phyloP scores from a whole-genome alignment of 2,888 invertebrate species.

The Latheticus oryzae region DNA sequence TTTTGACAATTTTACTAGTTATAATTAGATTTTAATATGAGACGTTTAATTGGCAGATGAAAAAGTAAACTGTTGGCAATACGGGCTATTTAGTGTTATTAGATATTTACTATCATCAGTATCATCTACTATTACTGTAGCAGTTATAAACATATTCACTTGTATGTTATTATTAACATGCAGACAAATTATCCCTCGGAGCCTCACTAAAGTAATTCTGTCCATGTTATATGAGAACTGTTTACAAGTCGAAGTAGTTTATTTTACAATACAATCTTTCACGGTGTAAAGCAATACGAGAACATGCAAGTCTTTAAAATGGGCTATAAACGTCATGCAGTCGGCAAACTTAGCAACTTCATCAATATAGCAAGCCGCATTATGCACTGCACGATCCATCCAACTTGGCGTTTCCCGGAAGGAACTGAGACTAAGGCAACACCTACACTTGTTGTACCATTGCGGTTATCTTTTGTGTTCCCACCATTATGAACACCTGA shows the following conservation, averaged over 20 bases:
- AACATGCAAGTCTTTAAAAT: constrained; percentile 35
- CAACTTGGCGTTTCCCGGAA: constrained; percentile 41
- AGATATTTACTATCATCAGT: too few species aligned
- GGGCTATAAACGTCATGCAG: constrained; percentile 38
- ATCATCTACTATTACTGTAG: too few species aligned
- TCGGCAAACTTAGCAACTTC: constrained; percentile 37
- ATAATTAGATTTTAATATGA: too few species aligned
- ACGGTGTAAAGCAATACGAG: constrained; percentile 27
- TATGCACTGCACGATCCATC: constrained; percentile 40
- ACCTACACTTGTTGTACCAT: constrained; percentile 32
- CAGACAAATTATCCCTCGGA: too few species aligned
- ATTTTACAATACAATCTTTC: constrained; percentile 37
- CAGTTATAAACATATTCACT: too few species aligned
- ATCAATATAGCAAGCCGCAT: constrained; percentile 37
- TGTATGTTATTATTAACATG: too few species aligned
- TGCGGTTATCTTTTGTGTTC: constrained; percentile 10
- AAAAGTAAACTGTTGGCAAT: too few species aligned
- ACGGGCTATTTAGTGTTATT: too few species aligned
- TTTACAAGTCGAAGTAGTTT: constrained; percentile 35
- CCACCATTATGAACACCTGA: constrained; percentile 3
- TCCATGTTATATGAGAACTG: constrained; percentile 19
- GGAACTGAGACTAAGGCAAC: constrained; percentile 34
- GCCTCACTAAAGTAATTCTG: too few species aligned
- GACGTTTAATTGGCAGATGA: too few species aligned
- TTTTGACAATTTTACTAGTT: too few species aligned